Conservation (phyloP, 1,140 invertebrate genomes). For the Tetranychus cinnabarinus region DNA sequence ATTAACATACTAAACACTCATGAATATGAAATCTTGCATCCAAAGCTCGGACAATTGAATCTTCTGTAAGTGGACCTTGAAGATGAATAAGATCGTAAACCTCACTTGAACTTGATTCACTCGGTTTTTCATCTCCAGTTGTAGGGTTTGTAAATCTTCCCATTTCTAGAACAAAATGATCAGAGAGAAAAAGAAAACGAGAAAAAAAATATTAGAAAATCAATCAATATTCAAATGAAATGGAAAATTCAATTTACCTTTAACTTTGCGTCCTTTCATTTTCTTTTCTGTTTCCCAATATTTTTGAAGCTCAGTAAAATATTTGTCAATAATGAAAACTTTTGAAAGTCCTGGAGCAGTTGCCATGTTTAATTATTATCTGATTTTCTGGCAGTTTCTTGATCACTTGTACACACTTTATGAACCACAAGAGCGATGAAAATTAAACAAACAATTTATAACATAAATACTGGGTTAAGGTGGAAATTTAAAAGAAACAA, state of each 20-base stretch:
- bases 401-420: too few relatives aligned
- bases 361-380: conserved; percentile 32
- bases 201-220: background rate
- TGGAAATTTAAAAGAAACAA: too few relatives aligned
- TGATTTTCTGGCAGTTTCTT: too few relatives aligned
- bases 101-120: conserved; percentile 16
- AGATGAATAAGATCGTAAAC: conserved; percentile 75
- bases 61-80: conserved; percentile 69
- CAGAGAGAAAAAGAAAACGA: background rate
- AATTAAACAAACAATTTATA: too few relatives aligned
- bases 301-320: conserved; percentile 82
- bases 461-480: too few relatives aligned
- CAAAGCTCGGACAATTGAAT: conserved; percentile 67
- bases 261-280: conserved; percentile 39
- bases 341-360: conserved; percentile 64
- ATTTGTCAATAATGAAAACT: conserved; percentile 90
- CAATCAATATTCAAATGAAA: background rate
- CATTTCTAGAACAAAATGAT: background rate
- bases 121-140: background rate
- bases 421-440: too few relatives aligned
- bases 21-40: conserved; percentile 61
- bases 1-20: conserved; percentile 57
- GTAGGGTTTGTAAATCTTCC: background rate
- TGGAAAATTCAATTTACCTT: background rate
- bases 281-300: conserved; percentile 80